Conservation (phyloP, 2,797 vertebrate species). For the Discoglossus pictus region DNA sequence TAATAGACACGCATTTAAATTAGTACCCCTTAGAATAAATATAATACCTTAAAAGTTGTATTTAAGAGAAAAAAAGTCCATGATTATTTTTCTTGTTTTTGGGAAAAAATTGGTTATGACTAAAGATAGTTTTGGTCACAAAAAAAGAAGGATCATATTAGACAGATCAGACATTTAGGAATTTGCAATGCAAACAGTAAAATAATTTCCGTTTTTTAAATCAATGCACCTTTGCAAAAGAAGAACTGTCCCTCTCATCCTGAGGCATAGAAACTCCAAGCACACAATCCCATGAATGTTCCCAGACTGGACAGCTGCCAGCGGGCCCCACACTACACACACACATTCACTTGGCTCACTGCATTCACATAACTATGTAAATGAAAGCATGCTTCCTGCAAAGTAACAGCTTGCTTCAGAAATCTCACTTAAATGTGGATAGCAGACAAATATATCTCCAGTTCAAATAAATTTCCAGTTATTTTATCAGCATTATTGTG, state of each 20-base stretch:
- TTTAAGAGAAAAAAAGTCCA: no score
- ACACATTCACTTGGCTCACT: constrained; percentile 21
- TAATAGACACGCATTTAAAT: no score
- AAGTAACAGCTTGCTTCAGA: neutral
- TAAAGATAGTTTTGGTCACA: no score
- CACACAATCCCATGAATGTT: constrained; percentile 34
- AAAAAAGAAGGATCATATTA: no score
- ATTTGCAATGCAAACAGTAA: neutral
- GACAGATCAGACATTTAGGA: neutral
- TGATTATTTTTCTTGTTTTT: no score
- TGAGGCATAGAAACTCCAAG: constrained; percentile 7
- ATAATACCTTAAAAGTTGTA: no score
- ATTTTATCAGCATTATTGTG: no score
- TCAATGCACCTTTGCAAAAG: constrained; percentile 28
- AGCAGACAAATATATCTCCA: no score
- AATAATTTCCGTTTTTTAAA: constrained; percentile 4
- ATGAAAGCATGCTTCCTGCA: neutral
- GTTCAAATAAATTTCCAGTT: no score
- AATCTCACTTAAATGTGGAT: no score
- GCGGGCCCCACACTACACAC: neutral
- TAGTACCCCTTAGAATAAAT: no score
- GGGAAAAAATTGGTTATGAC: no score
- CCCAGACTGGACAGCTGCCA: constrained; percentile 31
- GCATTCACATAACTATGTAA: constrained; percentile 6
- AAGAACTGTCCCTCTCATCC: constrained; percentile 9